A percentile compares a stretch with the other conserved stretches of the same genome.
phyloP scores from a whole-genome alignment of 2,888 invertebrate genomes.

The Aphidoletes aphidimyza region DNA sequence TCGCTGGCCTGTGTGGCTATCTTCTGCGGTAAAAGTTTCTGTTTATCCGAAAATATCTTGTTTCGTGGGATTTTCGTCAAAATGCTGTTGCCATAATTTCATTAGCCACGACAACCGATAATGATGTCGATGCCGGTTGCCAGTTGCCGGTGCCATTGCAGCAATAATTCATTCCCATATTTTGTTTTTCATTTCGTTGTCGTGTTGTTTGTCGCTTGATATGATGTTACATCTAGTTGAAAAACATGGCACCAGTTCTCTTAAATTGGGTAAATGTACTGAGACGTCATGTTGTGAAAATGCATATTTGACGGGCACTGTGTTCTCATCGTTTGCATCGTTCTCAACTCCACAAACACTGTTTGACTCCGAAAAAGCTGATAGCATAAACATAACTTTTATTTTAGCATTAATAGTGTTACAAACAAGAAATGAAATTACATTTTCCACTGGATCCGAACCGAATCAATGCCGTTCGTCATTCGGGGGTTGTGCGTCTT shows the following conservation, averaged over 20 bases:
- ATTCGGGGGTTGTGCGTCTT: neutral
- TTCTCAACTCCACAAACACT: too few species aligned
- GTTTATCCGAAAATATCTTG: neutral
- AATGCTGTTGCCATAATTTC: neutral
- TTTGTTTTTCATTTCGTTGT: too few species aligned
- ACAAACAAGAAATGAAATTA: constrained; percentile 2
- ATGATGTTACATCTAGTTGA: neutral
- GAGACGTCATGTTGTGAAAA: constrained; percentile 52
- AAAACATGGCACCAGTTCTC: constrained; percentile 40
- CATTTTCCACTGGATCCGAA: constrained; percentile 1
- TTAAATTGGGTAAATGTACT: constrained; percentile 31
- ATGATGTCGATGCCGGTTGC: neutral
- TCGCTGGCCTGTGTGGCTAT: too few species aligned
- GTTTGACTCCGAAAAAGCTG: too few species aligned
- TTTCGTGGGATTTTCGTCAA: neutral
- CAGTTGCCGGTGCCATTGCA: too few species aligned
- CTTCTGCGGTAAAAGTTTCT: neutral
- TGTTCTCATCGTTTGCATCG: neutral
- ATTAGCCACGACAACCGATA: neutral
- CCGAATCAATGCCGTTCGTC: neutral
- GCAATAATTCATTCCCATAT: too few species aligned
- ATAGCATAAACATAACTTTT: constrained; percentile 47
- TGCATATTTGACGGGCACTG: constrained; percentile 7
- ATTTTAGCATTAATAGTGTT: constrained; percentile 43
- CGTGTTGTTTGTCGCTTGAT: too few species aligned